Conservation (phyloP, 2,113 vertebrate genomes). For the Cynopterus brachyotis region DNA sequence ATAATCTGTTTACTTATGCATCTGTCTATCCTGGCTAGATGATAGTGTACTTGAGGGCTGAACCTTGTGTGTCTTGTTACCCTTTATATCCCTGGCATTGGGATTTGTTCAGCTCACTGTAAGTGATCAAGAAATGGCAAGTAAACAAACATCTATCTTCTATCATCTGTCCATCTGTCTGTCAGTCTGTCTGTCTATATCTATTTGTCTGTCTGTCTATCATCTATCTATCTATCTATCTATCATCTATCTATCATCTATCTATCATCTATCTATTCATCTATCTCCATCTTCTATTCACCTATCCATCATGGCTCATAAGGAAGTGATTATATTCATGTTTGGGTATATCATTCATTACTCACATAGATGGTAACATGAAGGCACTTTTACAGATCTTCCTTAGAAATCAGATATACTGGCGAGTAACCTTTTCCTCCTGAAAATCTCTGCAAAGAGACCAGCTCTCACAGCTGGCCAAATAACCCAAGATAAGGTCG, state of each 20-base stretch:
- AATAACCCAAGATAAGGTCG: not conserved
- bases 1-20: not conserved
- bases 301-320: not conserved
- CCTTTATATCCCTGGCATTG: not conserved
- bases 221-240: not conserved
- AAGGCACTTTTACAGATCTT: not conserved
- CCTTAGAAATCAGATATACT: not conserved
- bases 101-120: not conserved
- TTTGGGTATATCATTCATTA: not conserved
- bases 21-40: not conserved
- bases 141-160: not conserved
- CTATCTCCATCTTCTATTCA: accelerated
- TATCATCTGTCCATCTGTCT: not conserved
- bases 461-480: not conserved
- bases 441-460: not conserved
- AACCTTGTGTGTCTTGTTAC: not conserved
- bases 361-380: not conserved
- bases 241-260: not conserved
- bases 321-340: not conserved
- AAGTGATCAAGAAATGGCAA: not conserved
- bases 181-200: not conserved
- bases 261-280: not conserved
- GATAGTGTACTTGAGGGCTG: not conserved
- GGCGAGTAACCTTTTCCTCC: not conserved
- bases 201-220: not conserved